Conservation (phyloP, 1,140 invertebrate genomes). For the Sinonovacula constricta region DNA sequence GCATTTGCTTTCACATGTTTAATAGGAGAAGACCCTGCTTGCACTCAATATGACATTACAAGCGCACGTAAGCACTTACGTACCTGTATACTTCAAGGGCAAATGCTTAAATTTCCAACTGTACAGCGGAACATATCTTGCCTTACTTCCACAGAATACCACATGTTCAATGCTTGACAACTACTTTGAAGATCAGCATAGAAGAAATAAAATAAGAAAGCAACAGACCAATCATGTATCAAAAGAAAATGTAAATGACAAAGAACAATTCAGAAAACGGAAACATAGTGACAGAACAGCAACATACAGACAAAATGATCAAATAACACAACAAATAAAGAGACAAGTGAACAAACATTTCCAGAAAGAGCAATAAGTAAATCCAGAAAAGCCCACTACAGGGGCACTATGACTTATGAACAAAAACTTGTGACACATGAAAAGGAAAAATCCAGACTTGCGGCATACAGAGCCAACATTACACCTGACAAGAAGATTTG, state of each 20-base stretch:
- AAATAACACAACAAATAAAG: neutral
- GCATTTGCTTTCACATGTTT: conserved; percentile 15
- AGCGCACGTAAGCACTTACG: neutral
- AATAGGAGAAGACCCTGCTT: conserved; percentile 1
- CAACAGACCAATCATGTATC: too few relatives aligned
- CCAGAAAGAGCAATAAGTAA: too few relatives aligned
- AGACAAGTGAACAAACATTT: too few relatives aligned
- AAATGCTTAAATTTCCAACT: neutral
- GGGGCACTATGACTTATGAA: too few relatives aligned
- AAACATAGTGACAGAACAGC: neutral
- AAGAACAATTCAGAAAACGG: too few relatives aligned
- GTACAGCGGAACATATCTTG: neutral
- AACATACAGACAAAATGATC: neutral
- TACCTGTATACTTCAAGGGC: neutral
- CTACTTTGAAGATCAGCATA: neutral
- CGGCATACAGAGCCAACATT: too few relatives aligned
- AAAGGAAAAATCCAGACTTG: too few relatives aligned
- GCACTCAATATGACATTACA: neutral
- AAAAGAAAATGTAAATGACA: too few relatives aligned
- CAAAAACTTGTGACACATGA: too few relatives aligned
- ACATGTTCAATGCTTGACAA: neutral
- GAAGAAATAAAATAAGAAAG: neutral
- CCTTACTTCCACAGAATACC: neutral
- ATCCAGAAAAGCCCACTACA: too few relatives aligned
- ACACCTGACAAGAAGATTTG: too few relatives aligned